Percentiles rank a stretch among this genome's conserved stretches.
These are phyloP conservation scores for Hyppa rectilinea DNA, from an alignment of 2,888 invertebrate genomes.

Conservation along the genomic window DNA sequence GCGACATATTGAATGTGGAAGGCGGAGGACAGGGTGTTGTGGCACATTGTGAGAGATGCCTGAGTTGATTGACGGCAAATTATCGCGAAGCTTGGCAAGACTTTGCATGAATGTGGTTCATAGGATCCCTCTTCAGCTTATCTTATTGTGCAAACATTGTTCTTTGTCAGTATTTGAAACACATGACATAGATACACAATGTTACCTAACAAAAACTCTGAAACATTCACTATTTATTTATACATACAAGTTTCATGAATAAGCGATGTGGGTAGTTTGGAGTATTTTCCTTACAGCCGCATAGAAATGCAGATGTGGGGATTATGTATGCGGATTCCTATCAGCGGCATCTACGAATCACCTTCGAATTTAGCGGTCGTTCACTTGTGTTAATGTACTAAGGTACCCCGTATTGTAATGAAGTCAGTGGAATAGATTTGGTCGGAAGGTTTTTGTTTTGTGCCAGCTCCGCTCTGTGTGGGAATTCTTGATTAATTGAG, in stretches of 20 bases:
- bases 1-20: too few relatives aligned
- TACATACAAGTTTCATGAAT: conserved; percentile 59
- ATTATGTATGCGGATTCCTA: conserved; percentile 74
- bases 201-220: conserved; percentile 10
- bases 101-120: not conserved
- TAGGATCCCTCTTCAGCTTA: not conserved
- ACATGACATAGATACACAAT: conserved; percentile 1
- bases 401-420: conserved; percentile 11
- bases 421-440: not conserved
- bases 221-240: conserved; percentile 36
- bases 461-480: not conserved
- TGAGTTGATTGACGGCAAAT: too few relatives aligned
- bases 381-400: conserved; percentile 50
- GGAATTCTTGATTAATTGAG: not conserved
- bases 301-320: conserved; percentile 52
- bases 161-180: conserved; percentile 2
- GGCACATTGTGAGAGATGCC: too few relatives aligned
- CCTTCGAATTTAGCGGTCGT: conserved; percentile 78
- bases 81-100: not conserved
- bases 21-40: too few relatives aligned
- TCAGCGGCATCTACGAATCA: conserved; percentile 76
- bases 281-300: conserved; percentile 47
- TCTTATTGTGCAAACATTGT: not conserved
- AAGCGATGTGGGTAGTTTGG: conserved; percentile 49
- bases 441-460: not conserved